These are phyloP conservation scores for Uria lomvia DNA, from an alignment of 2,113 vertebrate species.

Conservation along the genomic window DNA sequence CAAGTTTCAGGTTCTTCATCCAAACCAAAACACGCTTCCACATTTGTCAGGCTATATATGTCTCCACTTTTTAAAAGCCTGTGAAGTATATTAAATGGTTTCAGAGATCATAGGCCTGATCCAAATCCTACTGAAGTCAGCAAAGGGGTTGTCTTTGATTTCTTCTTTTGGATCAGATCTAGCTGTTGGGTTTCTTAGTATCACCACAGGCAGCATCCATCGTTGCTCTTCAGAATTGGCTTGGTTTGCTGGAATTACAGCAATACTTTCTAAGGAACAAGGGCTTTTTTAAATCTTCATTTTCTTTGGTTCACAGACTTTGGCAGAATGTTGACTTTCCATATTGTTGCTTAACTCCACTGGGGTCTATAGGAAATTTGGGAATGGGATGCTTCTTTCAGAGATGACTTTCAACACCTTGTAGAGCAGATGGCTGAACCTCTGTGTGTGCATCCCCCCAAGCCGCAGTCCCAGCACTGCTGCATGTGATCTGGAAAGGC, in stretches of 20 bases:
- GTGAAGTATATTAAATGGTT: neutral
- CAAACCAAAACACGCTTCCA: neutral
- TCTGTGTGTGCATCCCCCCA: neutral
- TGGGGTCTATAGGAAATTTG: neutral
- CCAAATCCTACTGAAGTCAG: neutral
- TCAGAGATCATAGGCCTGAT: neutral
- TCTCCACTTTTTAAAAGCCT: neutral
- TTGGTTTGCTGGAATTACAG: neutral
- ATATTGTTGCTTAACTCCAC: neutral
- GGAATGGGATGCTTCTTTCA: neutral
- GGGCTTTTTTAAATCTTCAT: neutral
- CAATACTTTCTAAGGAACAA: constrained; percentile 10
- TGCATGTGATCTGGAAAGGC: neutral
- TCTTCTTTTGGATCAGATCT: neutral
- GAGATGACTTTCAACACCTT: neutral
- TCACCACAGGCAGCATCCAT: constrained; percentile 1
- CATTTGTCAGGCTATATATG: neutral
- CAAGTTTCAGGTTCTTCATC: neutral
- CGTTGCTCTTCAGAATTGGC: neutral
- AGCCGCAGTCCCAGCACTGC: neutral
- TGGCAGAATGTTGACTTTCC: neutral
- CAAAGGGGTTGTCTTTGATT: neutral
- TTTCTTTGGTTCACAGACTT: constrained; percentile 1
- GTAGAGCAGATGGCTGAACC: neutral
- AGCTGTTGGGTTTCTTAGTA: neutral